A percentile compares a stretch with the other conserved stretches of the same genome.
Evolutionary conservation across 2,113 vertebrate species (phyloP).

Genomic region (Elephantulus edwardii): DNA sequence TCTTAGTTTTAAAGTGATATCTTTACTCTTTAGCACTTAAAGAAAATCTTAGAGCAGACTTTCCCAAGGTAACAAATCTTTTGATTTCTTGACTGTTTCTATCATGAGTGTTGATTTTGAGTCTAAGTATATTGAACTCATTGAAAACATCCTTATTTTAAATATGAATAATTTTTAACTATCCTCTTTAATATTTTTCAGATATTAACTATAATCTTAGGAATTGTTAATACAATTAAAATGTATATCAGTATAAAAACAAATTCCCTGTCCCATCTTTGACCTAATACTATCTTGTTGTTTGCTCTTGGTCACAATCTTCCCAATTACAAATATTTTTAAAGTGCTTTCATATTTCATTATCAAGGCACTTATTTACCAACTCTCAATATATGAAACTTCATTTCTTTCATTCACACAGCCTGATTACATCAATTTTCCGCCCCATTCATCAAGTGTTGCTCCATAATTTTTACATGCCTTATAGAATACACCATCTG

Average conservation of each 20-base stretch:
- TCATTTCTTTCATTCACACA: neutral
- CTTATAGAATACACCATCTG: neutral
- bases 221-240: conserved; percentile 6
- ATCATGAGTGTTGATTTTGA: too few relatives aligned
- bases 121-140: too few relatives aligned
- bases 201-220: neutral
- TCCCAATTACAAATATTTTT: neutral
- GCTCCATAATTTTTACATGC: neutral
- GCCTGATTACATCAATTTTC: neutral
- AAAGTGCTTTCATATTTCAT: neutral
- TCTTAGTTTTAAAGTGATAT: too few relatives aligned
- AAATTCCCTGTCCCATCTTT: neutral
- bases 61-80: too few relatives aligned
- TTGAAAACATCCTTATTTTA: neutral
- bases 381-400: neutral
- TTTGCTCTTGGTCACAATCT: neutral
- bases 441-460: neutral
- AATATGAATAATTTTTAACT: conserved; percentile 38
- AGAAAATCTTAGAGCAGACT: too few relatives aligned
- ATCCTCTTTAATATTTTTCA: neutral
- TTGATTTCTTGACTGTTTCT: too few relatives aligned
- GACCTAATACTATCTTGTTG: neutral
- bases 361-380: neutral
- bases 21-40: too few relatives aligned
- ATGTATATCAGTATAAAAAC: neutral